Percentiles rank a stretch among this genome's conserved stretches.
Evolutionary conservation across 2,113 vertebrate genomes (phyloP).

Genomic region (Nipponia nippon): DNA sequence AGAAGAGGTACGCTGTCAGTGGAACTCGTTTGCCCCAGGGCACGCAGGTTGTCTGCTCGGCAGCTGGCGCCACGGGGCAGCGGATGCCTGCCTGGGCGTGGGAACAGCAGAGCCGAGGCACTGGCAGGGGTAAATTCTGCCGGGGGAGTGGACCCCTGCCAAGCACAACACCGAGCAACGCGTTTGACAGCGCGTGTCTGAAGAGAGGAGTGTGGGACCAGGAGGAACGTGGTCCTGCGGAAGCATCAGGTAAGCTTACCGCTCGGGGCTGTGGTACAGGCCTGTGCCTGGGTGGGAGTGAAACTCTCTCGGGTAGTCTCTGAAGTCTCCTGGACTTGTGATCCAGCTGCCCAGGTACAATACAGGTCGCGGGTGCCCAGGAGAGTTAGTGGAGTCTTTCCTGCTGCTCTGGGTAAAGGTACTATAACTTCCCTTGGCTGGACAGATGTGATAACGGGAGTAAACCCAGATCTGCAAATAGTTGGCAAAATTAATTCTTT

Average conservation of each 20-base stretch:
- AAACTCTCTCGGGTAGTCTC: neutral
- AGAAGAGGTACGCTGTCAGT: no score
- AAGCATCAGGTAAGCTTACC: neutral
- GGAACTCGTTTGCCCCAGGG: rapidly evolving
- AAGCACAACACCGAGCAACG: rapidly evolving
- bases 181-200: neutral
- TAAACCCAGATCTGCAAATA: neutral
- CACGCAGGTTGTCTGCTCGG: neutral
- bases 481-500: neutral
- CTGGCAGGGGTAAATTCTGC: neutral
- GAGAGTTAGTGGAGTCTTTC: neutral
- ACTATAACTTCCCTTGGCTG: neutral
- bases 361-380: rapidly evolving
- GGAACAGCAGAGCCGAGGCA: neutral
- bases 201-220: neutral
- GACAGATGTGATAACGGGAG: neutral
- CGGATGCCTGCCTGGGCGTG: neutral
- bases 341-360: neutral
- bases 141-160: rapidly evolving
- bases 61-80: neutral
- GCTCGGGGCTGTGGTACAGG: neutral
- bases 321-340: neutral
- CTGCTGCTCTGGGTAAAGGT: neutral
- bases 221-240: neutral
- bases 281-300: neutral